Base-by-base conservation (phyloP, 2,888 invertebrate species). In the Mayetiola destructor region DNA sequence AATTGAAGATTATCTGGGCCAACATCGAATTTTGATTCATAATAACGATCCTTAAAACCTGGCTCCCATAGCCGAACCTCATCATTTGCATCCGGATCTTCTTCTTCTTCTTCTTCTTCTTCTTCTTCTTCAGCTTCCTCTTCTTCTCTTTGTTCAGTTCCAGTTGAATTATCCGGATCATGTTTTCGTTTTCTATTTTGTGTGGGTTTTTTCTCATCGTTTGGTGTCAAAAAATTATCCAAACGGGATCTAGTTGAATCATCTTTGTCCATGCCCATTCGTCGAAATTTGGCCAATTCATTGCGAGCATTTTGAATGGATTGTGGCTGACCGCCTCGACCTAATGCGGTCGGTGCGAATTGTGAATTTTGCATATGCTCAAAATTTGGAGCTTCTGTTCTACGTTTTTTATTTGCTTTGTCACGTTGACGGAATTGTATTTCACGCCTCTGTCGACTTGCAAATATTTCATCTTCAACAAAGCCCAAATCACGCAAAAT, bases 11-110 rank as follows among this genome's bases (percentile, higher is more conserved):
- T 85, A 16, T 85, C 81, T 0, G 79, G 62, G 5, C 76, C 72
- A 12, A 91, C 88, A 66, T 90, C 90, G 68, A 93, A 93, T 75
- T 93, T 93, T 56, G 89, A 89, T 73, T 92, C 90, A 69, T 97
- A 97, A 75, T 99, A 99, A 36, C 99, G 80, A 69, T 95, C 93
- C 73, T 97, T 97, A 77, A 95, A 99, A 1, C 99, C 99, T 64
- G 88, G 88, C 73, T 99, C 96, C 90, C 93, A 91, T 6, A 93
- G 76, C 16, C 91, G 79, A 55, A 95, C 92, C 74, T 92, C 89
- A 70, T 94, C 93, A 62, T 85, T 82, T 5, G 82, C 80, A 63
- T 88, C 85, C 39, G 85, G 83, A 56, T 89, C 88, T 0, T 84
- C 84, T 2, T 79, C 78, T 0, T 75, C 74, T 1, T 73, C 71